Conservation (phyloP, 2,113 vertebrate species). For the Rattus rattus region DNA sequence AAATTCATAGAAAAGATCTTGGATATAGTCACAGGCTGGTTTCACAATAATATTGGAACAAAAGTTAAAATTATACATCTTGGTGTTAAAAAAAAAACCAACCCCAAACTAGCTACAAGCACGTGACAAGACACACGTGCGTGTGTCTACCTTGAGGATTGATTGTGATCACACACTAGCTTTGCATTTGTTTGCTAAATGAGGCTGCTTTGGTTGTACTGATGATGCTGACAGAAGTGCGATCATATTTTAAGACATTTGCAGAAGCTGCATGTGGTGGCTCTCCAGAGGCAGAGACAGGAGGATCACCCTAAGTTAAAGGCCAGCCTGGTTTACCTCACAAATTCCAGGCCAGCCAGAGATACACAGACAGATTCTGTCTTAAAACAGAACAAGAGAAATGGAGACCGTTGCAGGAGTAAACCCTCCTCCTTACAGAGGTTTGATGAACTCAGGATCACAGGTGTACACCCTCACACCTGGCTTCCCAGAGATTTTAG, state of each 20-base stretch:
- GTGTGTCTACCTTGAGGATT: background rate
- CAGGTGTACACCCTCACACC: background rate
- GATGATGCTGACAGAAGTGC: background rate
- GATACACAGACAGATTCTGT: background rate
- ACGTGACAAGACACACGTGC: too few species aligned
- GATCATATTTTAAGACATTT: constrained; percentile 33
- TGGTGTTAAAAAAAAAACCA: background rate
- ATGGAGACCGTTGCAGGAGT: background rate
- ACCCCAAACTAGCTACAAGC: background rate
- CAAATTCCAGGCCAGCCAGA: background rate
- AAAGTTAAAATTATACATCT: background rate
- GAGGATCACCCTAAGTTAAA: background rate
- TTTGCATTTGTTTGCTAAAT: background rate
- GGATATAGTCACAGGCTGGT: background rate
- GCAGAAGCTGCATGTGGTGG: background rate
- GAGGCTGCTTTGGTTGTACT: background rate
- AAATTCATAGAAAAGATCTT: background rate
- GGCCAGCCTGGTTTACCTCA: background rate
- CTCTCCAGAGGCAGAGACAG: background rate
- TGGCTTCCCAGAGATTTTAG: constrained; percentile 31
- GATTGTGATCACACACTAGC: background rate
- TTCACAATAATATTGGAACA: background rate
- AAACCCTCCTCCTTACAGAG: background rate
- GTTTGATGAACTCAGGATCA: background rate
- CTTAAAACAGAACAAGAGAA: background rate